Evolutionary conservation across 1,140 invertebrate genomes (phyloP).

Genomic region (Cydia fagiglandana): DNA sequence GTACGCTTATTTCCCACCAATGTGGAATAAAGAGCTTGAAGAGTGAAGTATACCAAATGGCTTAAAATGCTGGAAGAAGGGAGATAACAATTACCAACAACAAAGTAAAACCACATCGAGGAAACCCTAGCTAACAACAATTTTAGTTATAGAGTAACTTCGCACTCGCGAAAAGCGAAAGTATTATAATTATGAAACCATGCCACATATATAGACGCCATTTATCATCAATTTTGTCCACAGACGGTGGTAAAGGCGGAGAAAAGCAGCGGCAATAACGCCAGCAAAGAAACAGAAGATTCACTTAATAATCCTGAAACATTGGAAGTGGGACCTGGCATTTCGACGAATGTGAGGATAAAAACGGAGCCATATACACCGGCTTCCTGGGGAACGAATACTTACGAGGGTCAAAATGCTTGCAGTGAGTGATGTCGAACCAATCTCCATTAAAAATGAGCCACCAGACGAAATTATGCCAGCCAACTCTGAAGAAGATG

Average conservation of each 20-base stretch:
- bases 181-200: no score
- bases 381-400: not conserved
- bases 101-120: no score
- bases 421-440: not conserved
- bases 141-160: no score
- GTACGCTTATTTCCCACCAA: no score
- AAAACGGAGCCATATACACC: not conserved
- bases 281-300: not conserved
- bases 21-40: no score
- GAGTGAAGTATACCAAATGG: no score
- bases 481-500: no score
- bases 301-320: not conserved
- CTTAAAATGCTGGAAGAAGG: no score
- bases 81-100: no score
- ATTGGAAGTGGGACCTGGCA: not conserved
- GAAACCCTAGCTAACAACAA: no score
- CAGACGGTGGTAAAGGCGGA: conserved; percentile 8
- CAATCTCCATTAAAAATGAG: not conserved
- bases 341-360: not conserved
- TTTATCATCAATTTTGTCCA: conserved; percentile 2
- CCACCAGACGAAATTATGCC: not conserved
- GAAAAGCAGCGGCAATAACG: not conserved
- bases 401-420: not conserved
- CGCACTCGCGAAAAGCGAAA: no score
- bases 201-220: no score